Evolutionary conservation across 2,797 vertebrate genomes (phyloP), one percentile per base, ranked within the genome.

Genomic region (Melanotaenia pygmaea): DNA sequence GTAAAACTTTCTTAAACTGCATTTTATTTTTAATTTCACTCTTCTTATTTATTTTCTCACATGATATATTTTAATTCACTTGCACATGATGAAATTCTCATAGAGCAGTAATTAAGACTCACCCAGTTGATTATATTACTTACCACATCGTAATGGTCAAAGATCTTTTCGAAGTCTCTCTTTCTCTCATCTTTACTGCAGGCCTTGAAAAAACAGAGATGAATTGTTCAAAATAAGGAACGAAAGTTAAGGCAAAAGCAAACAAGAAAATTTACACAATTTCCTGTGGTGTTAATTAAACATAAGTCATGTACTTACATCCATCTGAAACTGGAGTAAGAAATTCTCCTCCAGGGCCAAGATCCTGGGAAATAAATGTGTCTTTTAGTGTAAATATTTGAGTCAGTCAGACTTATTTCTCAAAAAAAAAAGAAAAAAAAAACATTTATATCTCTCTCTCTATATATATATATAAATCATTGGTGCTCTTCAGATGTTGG

Each of bases 311-410:
- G 16, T 54, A 54, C 53, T 54, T 54, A 54, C 53, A 28, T 54
- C 53, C 26, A 54, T 54, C 5, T 26, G 24, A 13, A 54, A 54
- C 26, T 54, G 53, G 0, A 54, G 53, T 14, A 54, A 26, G 53
- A 54, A 54, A 54, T 54, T 54, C 53, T 54, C 53, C 13, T 54
- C 53, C n/a, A 54, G 53, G 26, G 53, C 53, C 28, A 54, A 54
- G 26, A 54, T 54, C 53, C 53, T 54, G 26, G 6, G 26, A 54
- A 10, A 51, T 24, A 51, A 24, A 54, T 54, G 53, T 1, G 26
- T 28, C 2, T 26, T 28, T 26, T 28, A 54, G 6, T 14, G 26
- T 13, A 14, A 26, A 13, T 28, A 26, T 53, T 53, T 53, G n/a
- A 28, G 26, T 28, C 28, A 28, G 28, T 24, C 24, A 28, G 16